Evolutionary conservation across 2,888 invertebrate genomes (phyloP), one percentile per base, ranked within the genome.

Genomic region (Zeuzera pyrina): DNA sequence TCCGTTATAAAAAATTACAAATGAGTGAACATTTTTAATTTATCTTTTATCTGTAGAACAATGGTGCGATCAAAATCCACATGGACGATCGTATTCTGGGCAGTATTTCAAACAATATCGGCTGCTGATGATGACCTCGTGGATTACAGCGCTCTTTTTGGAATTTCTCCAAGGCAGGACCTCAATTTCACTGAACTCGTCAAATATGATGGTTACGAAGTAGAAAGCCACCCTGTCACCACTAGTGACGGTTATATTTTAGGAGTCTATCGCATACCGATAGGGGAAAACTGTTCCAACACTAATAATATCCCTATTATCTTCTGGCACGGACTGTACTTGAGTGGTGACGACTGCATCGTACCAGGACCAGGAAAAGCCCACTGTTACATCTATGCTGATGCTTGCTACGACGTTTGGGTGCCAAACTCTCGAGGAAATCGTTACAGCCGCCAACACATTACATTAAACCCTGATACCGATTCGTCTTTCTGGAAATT

Each of bases 211-310:
- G 30, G 30, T 3, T 30, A 29, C 29, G 11, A 29, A 5, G 15
- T 5, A 7, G 19, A 24, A 2, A 10, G 12, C 15, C 12, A 28
- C 36, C 37, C 24, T 5, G 50, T 58, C 1, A 47, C 36, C 8
- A 60, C 60, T 0, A 26, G 39, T 12, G 62, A 62, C 28, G 57
- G 57, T 11, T 62, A 61, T 25, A 45, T 52, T 5, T 38, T 62
- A 1, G 10, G n/a, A 1, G 24, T 24, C 1, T 10, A 10, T 10
- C 6, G 11, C 6, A 5, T 24, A 41, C 39, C 29, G 45, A 47
- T 7, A 24, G 15, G 14, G 12, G 15, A 16, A 15, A 26, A 13
- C 2, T 25, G 23, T 7, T 12, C n/a, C 27, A 7, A 26, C 1
- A 34, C 21, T 4, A 28, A 11, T n/a, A 15, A 16, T 11, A 29